phyloP scores from a whole-genome alignment of 2,888 invertebrate species.

The Orthosia gracilis region DNA sequence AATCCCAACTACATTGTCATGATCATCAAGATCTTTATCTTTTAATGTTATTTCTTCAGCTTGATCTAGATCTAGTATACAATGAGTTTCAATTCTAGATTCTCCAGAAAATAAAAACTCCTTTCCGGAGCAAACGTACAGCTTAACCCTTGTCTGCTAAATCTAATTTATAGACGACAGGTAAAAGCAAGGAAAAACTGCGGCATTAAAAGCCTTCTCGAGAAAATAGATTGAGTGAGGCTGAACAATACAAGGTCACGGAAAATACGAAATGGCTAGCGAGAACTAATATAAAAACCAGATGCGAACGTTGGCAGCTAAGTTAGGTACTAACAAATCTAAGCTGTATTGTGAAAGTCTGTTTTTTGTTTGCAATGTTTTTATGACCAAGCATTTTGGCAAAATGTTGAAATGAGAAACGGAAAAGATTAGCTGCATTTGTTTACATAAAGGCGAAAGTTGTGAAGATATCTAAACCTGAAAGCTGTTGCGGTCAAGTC shows the following conservation, averaged over 20 bases:
- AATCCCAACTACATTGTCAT: background rate
- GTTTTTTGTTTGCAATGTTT: conserved; percentile 50
- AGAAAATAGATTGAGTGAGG: conserved; percentile 23
- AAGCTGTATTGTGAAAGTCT: conserved; percentile 52
- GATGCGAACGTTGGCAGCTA: conserved; percentile 47
- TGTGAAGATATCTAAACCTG: conserved; percentile 11
- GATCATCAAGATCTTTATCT: background rate
- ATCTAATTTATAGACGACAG: conserved; percentile 40
- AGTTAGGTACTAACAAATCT: conserved; percentile 34
- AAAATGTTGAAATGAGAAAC: conserved; percentile 41
- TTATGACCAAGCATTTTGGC: conserved; percentile 41
- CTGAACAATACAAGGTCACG: conserved; percentile 35
- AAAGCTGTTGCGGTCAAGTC: conserved; percentile 32
- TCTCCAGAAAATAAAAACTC: background rate
- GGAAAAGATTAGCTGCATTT: conserved; percentile 28
- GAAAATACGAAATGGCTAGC: conserved; percentile 28
- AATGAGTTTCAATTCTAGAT: conserved; percentile 16
- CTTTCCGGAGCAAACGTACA: background rate
- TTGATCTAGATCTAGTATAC: background rate
- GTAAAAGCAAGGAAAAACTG: conserved; percentile 37
- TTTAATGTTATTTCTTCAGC: background rate
- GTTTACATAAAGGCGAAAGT: conserved; percentile 43
- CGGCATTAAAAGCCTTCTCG: conserved; percentile 21
- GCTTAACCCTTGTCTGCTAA: conserved; percentile 49
- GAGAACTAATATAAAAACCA: conserved; percentile 42